These are phyloP conservation scores for Ancistrus triradiatus DNA, from an alignment of 2,113 vertebrate genomes.

Conservation along the genomic window DNA sequence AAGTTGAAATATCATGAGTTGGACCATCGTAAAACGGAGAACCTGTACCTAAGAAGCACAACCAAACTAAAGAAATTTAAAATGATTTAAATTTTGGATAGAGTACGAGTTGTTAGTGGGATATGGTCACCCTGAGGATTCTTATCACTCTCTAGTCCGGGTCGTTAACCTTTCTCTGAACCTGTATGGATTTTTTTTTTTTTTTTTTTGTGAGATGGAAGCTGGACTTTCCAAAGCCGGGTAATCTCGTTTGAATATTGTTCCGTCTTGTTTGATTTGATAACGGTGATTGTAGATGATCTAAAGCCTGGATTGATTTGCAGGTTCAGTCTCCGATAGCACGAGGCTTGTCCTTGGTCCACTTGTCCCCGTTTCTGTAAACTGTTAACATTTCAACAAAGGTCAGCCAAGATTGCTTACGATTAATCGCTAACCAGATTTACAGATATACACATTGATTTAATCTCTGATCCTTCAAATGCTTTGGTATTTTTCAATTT, in stretches of 20 bases:
- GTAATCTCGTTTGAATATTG: slow-evolving; percentile 48
- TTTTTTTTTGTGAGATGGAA: slow-evolving; percentile 16
- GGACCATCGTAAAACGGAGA: no score
- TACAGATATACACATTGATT: no score
- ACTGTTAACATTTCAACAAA: slow-evolving; percentile 37
- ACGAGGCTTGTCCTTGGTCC: slow-evolving; percentile 41
- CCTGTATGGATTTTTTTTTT: slow-evolving; percentile 48
- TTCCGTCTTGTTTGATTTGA: slow-evolving; percentile 40
- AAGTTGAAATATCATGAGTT: no score
- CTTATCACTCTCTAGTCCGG: slow-evolving; percentile 42
- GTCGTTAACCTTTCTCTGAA: slow-evolving; percentile 54
- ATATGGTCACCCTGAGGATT: no score
- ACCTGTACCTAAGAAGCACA: no score
- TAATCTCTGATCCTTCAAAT: neutral
- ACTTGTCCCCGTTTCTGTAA: slow-evolving; percentile 26
- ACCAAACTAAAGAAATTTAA: no score
- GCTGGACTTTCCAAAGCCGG: slow-evolving; percentile 37
- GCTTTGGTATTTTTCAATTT: no score
- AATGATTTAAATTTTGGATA: no score
- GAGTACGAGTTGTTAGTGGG: no score
- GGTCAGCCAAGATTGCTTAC: slow-evolving; percentile 12
- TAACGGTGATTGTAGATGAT: slow-evolving; percentile 39
- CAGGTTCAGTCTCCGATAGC: slow-evolving; percentile 33
- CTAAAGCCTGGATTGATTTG: slow-evolving; percentile 44
- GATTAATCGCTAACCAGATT: slow-evolving; percentile 24